phyloP scores from a whole-genome alignment of 2,888 invertebrate genomes.

The Cosmorhoe ocellata region DNA sequence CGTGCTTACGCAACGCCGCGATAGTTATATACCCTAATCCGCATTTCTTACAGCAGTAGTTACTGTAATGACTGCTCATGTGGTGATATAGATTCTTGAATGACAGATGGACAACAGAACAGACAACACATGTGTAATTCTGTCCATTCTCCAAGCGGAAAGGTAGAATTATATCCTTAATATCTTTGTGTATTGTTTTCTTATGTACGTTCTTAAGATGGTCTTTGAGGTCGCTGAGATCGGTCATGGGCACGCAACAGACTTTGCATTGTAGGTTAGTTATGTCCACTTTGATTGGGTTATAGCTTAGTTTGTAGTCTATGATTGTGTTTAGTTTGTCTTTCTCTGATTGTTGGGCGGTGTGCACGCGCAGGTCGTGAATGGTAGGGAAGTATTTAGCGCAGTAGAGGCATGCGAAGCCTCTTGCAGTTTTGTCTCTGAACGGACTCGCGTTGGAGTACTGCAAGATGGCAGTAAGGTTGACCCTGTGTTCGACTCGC shows the following conservation, averaged over 20 bases:
- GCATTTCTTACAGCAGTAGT: conserved; percentile 75
- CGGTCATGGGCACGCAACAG: conserved; percentile 60
- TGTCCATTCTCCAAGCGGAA: conserved; percentile 67
- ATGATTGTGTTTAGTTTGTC: conserved; percentile 72
- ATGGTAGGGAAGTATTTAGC: conserved; percentile 63
- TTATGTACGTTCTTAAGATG: conserved; percentile 61
- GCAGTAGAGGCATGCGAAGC: conserved; percentile 77
- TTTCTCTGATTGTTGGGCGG: conserved; percentile 64
- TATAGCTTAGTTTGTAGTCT: conserved; percentile 76
- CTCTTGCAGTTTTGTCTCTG: conserved; percentile 69
- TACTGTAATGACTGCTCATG: conserved; percentile 76
- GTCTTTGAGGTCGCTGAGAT: conserved; percentile 66
- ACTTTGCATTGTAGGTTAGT: conserved; percentile 65
- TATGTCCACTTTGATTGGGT: conserved; percentile 74
- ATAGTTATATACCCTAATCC: conserved; percentile 73
- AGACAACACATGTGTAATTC: conserved; percentile 68
- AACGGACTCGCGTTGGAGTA: conserved; percentile 76
- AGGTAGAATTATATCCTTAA: conserved; percentile 74
- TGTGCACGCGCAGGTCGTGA: conserved; percentile 63
- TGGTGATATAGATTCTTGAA: conserved; percentile 75
- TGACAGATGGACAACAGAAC: conserved; percentile 69
- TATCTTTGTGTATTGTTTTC: conserved; percentile 65
- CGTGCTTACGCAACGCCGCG: conserved; percentile 72
- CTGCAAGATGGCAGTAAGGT: conserved; percentile 73
- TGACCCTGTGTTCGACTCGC: conserved; percentile 75